Percentiles rank a stretch among this genome's conserved stretches.
These are phyloP conservation scores for Drosophila kepulauana DNA, from an alignment of 1,140 invertebrate species.

Conservation along the genomic window DNA sequence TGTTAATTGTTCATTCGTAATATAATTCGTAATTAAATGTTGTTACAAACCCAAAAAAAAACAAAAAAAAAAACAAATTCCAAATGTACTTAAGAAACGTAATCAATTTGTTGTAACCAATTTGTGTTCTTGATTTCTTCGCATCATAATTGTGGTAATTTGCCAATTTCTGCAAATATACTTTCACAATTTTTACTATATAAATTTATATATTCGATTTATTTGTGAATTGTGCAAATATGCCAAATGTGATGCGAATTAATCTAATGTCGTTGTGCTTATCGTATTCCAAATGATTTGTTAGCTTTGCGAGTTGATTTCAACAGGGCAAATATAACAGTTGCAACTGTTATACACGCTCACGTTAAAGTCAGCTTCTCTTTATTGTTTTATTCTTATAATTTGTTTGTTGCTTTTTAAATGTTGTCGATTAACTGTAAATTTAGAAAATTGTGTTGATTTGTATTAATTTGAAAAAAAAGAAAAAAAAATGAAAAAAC, in stretches of 20 bases:
- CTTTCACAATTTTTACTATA: not conserved
- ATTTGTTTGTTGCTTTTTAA: slow-evolving; percentile 29
- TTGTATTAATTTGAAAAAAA: slow-evolving; percentile 5
- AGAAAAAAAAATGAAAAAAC: not conserved
- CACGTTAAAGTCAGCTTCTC: slow-evolving; percentile 4
- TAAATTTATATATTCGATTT: not conserved
- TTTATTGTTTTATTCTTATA: slow-evolving; percentile 1
- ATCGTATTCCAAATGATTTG: slow-evolving; percentile 75
- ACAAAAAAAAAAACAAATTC: slow-evolving; percentile 28
- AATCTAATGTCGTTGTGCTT: slow-evolving; percentile 74
- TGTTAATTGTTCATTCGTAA: slow-evolving; percentile 72
- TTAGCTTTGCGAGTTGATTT: slow-evolving; percentile 53
- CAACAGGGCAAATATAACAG: slow-evolving; percentile 23
- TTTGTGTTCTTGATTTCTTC: slow-evolving; percentile 42
- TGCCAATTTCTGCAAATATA: slow-evolving; percentile 15
- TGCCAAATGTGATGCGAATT: slow-evolving; percentile 29
- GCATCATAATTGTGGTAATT: slow-evolving; percentile 30
- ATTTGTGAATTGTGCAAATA: slow-evolving; percentile 16
- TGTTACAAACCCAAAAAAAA: slow-evolving; percentile 41
- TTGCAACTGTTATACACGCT: slow-evolving; percentile 21
- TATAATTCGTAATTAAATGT: slow-evolving; percentile 47
- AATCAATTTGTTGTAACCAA: slow-evolving; percentile 47
- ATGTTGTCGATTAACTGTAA: slow-evolving; percentile 37
- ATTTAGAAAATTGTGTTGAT: slow-evolving; percentile 23
- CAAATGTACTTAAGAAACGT: slow-evolving; percentile 37